Conservation (phyloP, 2,888 invertebrate species). For the Ctena decussata region DNA sequence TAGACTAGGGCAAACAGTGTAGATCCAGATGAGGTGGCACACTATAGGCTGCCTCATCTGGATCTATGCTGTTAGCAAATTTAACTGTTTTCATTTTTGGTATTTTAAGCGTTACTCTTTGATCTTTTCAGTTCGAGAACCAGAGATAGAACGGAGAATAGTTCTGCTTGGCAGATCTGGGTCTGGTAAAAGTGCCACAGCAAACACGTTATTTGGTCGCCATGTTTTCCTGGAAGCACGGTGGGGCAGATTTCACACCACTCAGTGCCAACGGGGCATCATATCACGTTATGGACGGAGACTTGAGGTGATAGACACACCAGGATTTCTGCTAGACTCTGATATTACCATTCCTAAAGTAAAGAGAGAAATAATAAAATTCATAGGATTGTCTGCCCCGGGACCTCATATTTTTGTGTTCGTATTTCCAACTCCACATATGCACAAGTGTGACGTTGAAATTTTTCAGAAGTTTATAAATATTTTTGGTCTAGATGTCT, state of each 20-base stretch:
- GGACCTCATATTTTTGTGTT: constrained; percentile 66
- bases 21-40: too few relatives aligned
- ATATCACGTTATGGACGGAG: constrained; percentile 54
- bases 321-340: constrained; percentile 60
- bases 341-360: constrained; percentile 56
- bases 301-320: constrained; percentile 61
- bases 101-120: too few relatives aligned
- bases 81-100: too few relatives aligned
- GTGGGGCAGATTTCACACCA: constrained; percentile 66
- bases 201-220: constrained; percentile 60
- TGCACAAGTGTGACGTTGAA: constrained; percentile 67
- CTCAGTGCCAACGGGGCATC: constrained; percentile 57
- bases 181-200: constrained; percentile 60
- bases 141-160: constrained; percentile 55
- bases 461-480: constrained; percentile 63
- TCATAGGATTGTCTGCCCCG: constrained; percentile 59
- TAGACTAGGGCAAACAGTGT: too few relatives aligned
- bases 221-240: constrained; percentile 61
- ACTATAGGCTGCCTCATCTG: too few relatives aligned
- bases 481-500: constrained; percentile 57
- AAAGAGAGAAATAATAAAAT: constrained; percentile 59
- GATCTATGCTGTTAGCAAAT: too few relatives aligned
- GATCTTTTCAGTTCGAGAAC: constrained; percentile 27
- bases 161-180: constrained; percentile 58
- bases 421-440: constrained; percentile 66